Percentiles rank a stretch among this genome's conserved stretches.
These are phyloP conservation scores for Propithecus perrieri DNA, from an alignment of 2,797 vertebrate species.

Conservation along the genomic window DNA sequence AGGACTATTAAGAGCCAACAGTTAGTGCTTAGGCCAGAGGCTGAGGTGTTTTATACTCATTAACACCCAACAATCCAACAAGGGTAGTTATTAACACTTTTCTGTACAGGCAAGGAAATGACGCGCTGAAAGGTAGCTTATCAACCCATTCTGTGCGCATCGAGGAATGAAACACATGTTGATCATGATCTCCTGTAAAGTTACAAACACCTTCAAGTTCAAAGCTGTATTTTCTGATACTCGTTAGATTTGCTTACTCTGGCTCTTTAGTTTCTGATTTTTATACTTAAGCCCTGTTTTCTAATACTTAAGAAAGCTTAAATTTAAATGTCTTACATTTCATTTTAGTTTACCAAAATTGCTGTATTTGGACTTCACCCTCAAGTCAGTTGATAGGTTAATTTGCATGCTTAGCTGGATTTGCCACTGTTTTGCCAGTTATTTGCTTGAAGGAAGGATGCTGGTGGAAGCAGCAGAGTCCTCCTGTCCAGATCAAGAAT, in stretches of 20 bases:
- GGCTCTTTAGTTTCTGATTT: neutral
- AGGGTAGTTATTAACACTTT: neutral
- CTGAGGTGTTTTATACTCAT: neutral
- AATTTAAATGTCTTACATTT: neutral
- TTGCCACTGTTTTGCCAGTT: neutral
- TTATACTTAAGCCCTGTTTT: neutral
- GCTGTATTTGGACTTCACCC: neutral
- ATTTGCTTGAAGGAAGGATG: neutral
- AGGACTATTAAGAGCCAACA: neutral
- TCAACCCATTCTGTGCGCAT: neutral
- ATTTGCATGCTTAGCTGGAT: neutral
- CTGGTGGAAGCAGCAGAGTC: neutral
- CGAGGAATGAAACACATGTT: neutral
- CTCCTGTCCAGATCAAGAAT: neutral
- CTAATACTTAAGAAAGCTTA: neutral
- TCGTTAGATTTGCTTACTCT: neutral
- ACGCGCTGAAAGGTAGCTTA: neutral
- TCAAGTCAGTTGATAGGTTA: neutral
- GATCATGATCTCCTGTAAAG: neutral
- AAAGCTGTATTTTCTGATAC: neutral
- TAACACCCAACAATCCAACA: neutral
- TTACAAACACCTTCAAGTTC: neutral
- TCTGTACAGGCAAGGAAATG: neutral
- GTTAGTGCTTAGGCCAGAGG: neutral
- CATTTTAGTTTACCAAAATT: neutral